Evolutionary conservation across 92 coral and sea anemone species (phyloP), one percentile per base, ranked within the genome.

Genomic region (Epizoanthus ramosus): DNA sequence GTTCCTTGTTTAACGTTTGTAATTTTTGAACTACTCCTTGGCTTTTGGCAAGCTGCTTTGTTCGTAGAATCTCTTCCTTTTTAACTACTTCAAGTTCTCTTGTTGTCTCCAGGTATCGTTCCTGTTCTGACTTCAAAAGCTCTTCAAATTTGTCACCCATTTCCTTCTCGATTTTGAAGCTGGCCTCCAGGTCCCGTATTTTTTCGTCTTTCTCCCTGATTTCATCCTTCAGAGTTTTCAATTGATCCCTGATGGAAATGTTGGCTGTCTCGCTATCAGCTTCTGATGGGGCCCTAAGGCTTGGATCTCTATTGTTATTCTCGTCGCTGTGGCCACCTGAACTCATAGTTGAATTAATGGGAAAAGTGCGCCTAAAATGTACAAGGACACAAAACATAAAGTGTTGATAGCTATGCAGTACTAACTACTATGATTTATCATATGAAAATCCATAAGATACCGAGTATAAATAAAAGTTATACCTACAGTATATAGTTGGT

Each of bases 111-210:
- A 47, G 17, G 71, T 85, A 80, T 16, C 79, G 66, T 33, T 71
- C 41, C 65, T 89, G 89, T 68, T 89, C 92, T 37, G 74, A 73
- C 77, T 85, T 74, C 17, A 89, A 70, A 18, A 85, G 81, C 52
- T 89, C 79, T 35, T 65, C 75, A 58, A 89, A 74, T 50, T 74
- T 85, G 23, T 80, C 80, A 17, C 80, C 80, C 74, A 63, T 79
- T 41, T 89, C 93, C 61, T 69, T 89, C 74, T 92, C 95, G 45
- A 84, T 57, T 47, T 68, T 75, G 68, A 92, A 87, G 70, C 80
- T 87, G 24, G 73, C 89, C 81, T 92, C 79, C 15, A 92, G 82
- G 3, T 89, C 91, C 60, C 83, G 68, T 57, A 89, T 92, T 56
- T 84, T 80, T 24, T 83, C 70, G 33, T 92, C 91, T 35, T 84